Evolutionary conservation across 2,797 vertebrate species (phyloP).

Genomic region (Calcarius lapponicus): DNA sequence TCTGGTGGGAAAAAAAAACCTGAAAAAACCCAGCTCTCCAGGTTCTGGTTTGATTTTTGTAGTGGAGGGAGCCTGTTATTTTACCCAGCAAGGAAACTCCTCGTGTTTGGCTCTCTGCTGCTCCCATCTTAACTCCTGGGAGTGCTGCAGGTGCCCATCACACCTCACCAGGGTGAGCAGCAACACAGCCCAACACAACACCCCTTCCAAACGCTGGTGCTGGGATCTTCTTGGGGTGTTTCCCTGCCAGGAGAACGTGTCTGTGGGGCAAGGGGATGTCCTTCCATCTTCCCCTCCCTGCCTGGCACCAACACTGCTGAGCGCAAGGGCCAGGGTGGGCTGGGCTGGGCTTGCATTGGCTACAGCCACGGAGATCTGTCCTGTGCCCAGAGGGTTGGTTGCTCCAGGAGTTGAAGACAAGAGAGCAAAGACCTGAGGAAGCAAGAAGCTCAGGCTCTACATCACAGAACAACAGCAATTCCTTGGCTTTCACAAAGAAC

Average conservation of each 20-base stretch:
- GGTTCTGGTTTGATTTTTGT: background rate
- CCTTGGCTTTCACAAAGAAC: background rate
- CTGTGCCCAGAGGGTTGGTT: background rate
- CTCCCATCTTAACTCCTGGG: background rate
- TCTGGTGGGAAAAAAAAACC: background rate
- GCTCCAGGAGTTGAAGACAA: background rate
- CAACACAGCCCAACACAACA: background rate
- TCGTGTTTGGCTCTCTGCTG: background rate
- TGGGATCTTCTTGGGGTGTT: accelerated
- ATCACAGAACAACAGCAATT: background rate
- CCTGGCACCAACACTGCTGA: accelerated
- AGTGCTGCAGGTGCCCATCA: background rate
- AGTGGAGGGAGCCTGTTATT: background rate
- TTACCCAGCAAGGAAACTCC: background rate
- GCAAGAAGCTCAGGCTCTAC: background rate
- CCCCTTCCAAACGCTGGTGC: background rate
- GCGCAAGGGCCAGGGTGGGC: background rate
- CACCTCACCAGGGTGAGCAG: accelerated
- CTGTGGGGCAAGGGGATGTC: background rate
- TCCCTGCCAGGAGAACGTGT: background rate
- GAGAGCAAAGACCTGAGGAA: background rate
- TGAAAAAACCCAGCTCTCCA: background rate
- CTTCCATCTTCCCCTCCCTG: too few relatives aligned
- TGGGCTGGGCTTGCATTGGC: background rate
- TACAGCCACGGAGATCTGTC: background rate